phyloP scores from a whole-genome alignment of 2,888 invertebrate genomes.

The Drosophila mercatorum region DNA sequence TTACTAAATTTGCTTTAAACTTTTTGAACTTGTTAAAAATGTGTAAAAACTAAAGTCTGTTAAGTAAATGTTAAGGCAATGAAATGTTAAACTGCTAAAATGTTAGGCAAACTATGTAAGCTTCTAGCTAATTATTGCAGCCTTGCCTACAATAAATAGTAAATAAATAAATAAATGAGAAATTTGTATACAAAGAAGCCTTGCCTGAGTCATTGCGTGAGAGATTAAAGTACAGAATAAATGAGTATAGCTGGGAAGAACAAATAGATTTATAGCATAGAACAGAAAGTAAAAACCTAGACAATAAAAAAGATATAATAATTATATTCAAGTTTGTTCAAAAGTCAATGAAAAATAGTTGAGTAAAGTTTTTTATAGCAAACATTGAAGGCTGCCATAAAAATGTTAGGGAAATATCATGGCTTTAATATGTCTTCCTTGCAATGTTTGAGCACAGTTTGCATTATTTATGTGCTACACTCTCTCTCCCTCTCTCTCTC shows the following conservation, averaged over 20 bases:
- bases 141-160: background rate
- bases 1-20: background rate
- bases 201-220: background rate
- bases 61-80: background rate
- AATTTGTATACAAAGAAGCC: background rate
- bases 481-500: background rate
- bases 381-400: background rate
- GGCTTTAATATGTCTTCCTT: background rate
- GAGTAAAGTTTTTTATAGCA: background rate
- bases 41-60: background rate
- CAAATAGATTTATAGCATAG: too few species aligned
- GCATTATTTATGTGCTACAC: background rate
- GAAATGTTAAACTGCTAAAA: too few species aligned
- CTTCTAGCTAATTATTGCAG: background rate
- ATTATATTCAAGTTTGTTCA: background rate
- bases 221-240: background rate
- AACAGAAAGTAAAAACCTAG: background rate
- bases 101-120: background rate
- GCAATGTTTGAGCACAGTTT: background rate
- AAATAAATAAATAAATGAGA: background rate
- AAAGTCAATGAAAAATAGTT: background rate
- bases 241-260: background rate
- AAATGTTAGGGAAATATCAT: background rate
- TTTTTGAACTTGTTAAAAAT: background rate
- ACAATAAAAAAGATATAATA: background rate